Conservation (phyloP, 2,888 invertebrate species). For the Orchesellides sinensis region DNA sequence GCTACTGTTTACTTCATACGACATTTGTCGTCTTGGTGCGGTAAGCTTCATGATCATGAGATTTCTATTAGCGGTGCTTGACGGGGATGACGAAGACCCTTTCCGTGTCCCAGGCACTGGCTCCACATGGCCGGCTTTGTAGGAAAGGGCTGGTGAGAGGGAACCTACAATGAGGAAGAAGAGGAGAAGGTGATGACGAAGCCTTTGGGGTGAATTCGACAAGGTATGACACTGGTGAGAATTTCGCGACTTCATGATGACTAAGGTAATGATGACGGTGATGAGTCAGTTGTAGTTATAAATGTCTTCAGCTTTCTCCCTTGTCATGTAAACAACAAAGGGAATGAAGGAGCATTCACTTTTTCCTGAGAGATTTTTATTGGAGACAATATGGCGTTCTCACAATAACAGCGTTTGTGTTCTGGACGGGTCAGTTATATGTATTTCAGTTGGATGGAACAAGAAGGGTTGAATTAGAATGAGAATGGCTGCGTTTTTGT, state of each 20-base stretch:
- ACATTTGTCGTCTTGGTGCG: conserved; percentile 15
- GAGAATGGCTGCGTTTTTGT: too few species aligned
- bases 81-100: background rate
- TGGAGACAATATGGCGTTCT: too few species aligned
- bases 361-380: too few species aligned
- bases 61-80: background rate
- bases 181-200: background rate
- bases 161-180: background rate
- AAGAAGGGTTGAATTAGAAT: too few species aligned
- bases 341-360: background rate
- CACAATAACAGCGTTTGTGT: background rate
- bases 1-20: conserved; percentile 3
- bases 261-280: background rate
- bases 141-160: conserved; percentile 29
- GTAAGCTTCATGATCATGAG: conserved; percentile 48
- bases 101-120: conserved; percentile 41
- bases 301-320: conserved; percentile 16
- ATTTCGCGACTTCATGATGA: conserved; percentile 24
- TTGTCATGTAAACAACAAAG: background rate
- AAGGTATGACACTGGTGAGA: background rate
- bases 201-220: background rate
- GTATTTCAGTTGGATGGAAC: too few species aligned
- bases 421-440: too few species aligned
- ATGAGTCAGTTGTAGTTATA: background rate
- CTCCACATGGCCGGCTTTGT: conserved; percentile 60